Evolutionary conservation across 1,140 invertebrate genomes (phyloP).

Genomic region (Eurosta solidaginis): DNA sequence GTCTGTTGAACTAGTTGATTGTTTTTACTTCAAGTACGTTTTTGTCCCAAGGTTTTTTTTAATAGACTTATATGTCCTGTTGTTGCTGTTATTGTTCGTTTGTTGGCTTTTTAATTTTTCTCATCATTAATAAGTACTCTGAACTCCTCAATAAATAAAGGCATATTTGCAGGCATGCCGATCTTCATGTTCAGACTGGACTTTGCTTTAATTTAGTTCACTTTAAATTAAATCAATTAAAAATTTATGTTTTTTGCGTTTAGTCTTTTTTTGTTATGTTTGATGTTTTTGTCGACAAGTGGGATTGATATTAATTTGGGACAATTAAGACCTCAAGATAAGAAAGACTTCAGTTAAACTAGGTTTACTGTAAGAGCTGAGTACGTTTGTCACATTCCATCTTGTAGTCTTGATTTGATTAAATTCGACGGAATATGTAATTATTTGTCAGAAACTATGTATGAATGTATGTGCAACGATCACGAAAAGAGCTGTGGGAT

Average conservation of each 20-base stretch:
- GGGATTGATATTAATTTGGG: constrained; percentile 19
- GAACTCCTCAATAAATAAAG: neutral
- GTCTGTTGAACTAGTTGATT: neutral
- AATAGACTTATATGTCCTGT: neutral
- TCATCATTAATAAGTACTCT: neutral
- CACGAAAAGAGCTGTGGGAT: no score
- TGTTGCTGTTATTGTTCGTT: neutral
- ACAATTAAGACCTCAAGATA: constrained; percentile 23
- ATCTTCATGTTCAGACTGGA: neutral
- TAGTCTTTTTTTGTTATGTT: neutral
- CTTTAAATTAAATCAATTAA: constrained; percentile 27
- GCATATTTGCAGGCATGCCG: neutral
- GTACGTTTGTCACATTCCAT: no score
- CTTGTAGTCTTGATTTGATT: no score
- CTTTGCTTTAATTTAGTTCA: constrained; percentile 24
- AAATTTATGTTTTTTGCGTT: neutral
- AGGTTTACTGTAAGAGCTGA: neutral
- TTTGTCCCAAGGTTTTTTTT: neutral
- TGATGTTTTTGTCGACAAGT: neutral
- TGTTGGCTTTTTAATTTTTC: neutral
- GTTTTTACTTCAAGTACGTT: neutral
- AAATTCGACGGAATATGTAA: no score
- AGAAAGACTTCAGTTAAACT: constrained; percentile 1
- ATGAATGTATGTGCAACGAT: no score
- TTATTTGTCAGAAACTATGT: no score